Conservation (phyloP, 2,113 vertebrate species). For the Poecilia latipinna region DNA sequence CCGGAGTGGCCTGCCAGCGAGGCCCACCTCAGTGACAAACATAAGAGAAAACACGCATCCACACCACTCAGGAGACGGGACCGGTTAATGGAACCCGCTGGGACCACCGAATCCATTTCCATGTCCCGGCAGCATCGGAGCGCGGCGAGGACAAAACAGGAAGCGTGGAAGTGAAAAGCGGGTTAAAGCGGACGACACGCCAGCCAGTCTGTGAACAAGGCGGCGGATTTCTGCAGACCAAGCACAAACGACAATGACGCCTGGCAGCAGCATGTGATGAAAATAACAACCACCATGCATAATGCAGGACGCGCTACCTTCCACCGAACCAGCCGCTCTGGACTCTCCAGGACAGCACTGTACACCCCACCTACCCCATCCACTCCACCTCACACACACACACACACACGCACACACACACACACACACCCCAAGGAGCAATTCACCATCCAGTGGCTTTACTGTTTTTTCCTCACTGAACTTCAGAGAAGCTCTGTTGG, state of each 20-base stretch:
- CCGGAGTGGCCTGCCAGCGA: constrained; percentile 52
- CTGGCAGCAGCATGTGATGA: constrained; percentile 68
- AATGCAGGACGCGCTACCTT: constrained; percentile 66
- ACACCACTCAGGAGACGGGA: constrained; percentile 30
- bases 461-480: background rate
- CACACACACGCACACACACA: constrained; percentile 1
- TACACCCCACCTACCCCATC: no score
- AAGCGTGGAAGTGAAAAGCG: background rate
- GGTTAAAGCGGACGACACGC: constrained; percentile 23
- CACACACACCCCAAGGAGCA: no score
- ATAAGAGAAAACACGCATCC: constrained; percentile 3
- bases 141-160: background rate
- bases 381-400: background rate
- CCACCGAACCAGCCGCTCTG: constrained; percentile 48
- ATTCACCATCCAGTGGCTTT: background rate
- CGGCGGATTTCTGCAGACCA: constrained; percentile 64
- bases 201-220: constrained; percentile 55
- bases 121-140: constrained; percentile 8
- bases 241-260: constrained; percentile 65
- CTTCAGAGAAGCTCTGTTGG: background rate
- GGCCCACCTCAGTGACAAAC: constrained; percentile 51
- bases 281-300: constrained; percentile 76
- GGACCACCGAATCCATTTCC: constrained; percentile 32
- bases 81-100: constrained; percentile 60
- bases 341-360: constrained; percentile 39